A percentile compares a stretch with the other conserved stretches of the same genome.
These are phyloP conservation scores for Natrix natrix DNA, from an alignment of 2,797 vertebrate genomes.

Conservation along the genomic window DNA sequence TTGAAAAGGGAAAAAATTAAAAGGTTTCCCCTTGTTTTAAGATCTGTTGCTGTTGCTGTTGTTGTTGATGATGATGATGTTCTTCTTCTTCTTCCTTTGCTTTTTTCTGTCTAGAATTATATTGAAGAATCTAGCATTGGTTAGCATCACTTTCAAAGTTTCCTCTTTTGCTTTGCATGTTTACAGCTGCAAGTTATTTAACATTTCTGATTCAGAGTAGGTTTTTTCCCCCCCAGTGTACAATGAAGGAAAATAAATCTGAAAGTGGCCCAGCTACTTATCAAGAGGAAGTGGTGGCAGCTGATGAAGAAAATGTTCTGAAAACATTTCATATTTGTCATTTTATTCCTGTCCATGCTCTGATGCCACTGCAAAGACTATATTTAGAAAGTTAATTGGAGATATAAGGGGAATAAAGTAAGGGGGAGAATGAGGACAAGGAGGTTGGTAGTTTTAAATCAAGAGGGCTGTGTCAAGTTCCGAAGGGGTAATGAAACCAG, in stretches of 20 bases:
- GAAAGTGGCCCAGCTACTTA: constrained; percentile 16
- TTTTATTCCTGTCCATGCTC: constrained; percentile 38
- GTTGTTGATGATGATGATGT: too few relatives aligned
- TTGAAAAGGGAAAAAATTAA: background rate
- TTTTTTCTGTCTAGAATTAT: constrained; percentile 25
- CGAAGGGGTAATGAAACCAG: too few relatives aligned
- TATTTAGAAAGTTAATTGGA: constrained; percentile 38
- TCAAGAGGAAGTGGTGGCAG: constrained; percentile 27
- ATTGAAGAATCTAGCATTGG: background rate
- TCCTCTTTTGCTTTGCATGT: constrained; percentile 31
- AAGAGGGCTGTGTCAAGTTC: background rate
- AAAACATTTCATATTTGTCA: constrained; percentile 28
- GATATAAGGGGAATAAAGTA: constrained; percentile 26
- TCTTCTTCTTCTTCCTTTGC: background rate
- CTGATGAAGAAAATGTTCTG: constrained; percentile 22
- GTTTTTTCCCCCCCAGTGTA: background rate
- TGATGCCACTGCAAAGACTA: constrained; percentile 26
- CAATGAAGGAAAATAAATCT: constrained; percentile 38
- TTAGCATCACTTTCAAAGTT: constrained; percentile 41
- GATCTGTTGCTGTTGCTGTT: background rate
- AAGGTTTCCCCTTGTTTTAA: background rate
- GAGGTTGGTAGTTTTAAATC: background rate
- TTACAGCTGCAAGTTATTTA: constrained; percentile 37
- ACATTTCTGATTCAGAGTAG: constrained; percentile 30
- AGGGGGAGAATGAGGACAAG: constrained; percentile 1